Base-by-base conservation (phyloP, 2,888 invertebrate genomes). In the Caenorhabditis afra region DNA sequence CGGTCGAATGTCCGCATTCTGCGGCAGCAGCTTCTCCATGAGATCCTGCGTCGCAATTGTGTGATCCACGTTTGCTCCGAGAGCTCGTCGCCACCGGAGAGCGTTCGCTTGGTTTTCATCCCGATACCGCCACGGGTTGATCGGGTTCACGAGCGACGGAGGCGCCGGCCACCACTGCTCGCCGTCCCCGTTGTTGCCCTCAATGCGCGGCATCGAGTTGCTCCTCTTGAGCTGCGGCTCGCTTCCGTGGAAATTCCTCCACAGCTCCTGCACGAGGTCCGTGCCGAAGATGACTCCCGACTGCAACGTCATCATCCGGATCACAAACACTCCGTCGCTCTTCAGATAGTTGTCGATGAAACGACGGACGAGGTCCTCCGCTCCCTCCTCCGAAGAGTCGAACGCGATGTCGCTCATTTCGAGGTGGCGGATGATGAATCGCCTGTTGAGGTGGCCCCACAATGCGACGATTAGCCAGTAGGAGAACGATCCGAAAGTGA, bases 391-490 rank as follows among this genome's bases (percentile, higher is more conserved):
- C 57, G 55, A 65, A 65, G 89, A 84, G 67, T 90, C 89, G 49
- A 90, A 89, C 10, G 87, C 81, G 75, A 90, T 85, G 20, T 90
- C 90, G 66, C 86, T 84, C 87, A 90, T 89, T 71, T 90, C 90
- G 47, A 90, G 74, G 64, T 90, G 90, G n/a, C 88, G 73, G 14
- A 81, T 80, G 53, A 90, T 84, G 79, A 90, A 90, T 22, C 87
- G 58, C 8, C 80, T 47, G 52, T 85, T 87, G 12, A 84, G 66
- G 50, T 81, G 84, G 10, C 87, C 86, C 41, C 88, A 55, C 1
- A 87, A 22, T 1, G 83, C 65, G 7, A 90, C 85, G 8, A 71
- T 52, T 4, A 88, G 58, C 90, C 90, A 90, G 73, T 89, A 90
- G 64, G 84, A 61, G 57, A 90, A 88, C 0, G 86, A 86, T 37